A percentile compares a stretch with the other conserved stretches of the same genome.
Conservation (phyloP, 2,113 vertebrate species). For the Coreoperca whiteheadi region DNA sequence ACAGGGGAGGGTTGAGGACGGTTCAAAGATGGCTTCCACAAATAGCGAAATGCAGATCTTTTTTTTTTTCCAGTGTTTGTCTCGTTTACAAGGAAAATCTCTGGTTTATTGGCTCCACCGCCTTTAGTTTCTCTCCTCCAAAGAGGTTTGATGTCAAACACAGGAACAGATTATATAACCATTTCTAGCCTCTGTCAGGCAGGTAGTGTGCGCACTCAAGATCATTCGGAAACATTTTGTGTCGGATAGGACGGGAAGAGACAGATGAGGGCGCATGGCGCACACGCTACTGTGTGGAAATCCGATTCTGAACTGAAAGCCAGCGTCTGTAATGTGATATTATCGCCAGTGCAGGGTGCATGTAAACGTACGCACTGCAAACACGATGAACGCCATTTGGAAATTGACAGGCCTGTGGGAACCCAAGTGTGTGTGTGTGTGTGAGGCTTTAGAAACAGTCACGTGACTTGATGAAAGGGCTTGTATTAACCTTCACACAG, state of each 20-base stretch:
- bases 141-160: neutral
- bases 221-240: neutral
- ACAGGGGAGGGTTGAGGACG: neutral
- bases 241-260: neutral
- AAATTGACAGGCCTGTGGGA: neutral
- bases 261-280: neutral
- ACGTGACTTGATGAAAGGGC: neutral
- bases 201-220: slow-evolving; percentile 18
- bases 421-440: slow-evolving; percentile 21
- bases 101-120: neutral
- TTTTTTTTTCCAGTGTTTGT: neutral
- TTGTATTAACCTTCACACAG: neutral
- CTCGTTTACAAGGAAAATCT: neutral
- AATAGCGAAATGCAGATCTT: neutral
- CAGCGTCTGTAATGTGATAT: neutral
- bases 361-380: slow-evolving; percentile 15
- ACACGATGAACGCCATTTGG: neutral
- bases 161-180: neutral
- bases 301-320: neutral
- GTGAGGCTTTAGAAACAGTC: neutral
- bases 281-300: neutral
- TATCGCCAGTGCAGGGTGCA: neutral
- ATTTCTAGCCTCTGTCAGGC: neutral
- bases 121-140: neutral
- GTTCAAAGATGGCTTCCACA: neutral